Conservation (phyloP, 2,797 vertebrate genomes). For the Sylvilagus floridanus region DNA sequence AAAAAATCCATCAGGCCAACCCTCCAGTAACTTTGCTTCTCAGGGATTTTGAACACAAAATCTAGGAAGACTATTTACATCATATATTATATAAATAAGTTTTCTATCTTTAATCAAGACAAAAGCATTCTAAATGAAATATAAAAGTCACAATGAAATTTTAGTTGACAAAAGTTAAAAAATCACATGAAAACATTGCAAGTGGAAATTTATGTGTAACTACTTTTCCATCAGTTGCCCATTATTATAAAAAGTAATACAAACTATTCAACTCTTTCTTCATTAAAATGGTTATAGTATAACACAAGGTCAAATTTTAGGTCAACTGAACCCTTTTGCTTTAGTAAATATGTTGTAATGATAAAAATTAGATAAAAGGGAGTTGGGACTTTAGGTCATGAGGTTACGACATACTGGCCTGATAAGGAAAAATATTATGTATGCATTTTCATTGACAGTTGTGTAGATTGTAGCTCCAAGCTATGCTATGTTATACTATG, state of each 20-base stretch:
- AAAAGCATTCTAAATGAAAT: neutral
- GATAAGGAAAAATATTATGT: neutral
- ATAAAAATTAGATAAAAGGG: constrained; percentile 72
- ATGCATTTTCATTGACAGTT: neutral
- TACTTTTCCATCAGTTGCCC: neutral
- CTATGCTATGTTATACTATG: neutral
- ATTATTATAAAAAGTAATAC: neutral
- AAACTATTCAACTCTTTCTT: neutral
- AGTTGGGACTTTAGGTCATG: constrained; percentile 14
- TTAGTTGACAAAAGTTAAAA: neutral
- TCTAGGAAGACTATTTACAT: neutral
- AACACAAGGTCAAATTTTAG: constrained; percentile 51
- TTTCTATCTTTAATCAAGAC: neutral
- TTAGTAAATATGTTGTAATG: constrained; percentile 46
- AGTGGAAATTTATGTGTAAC: neutral
- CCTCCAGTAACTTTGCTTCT: neutral
- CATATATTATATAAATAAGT: neutral
- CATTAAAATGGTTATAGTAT: neutral
- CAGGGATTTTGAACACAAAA: neutral
- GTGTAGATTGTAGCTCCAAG: constrained; percentile 32
- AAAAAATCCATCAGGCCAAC: too few species aligned
- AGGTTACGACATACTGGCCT: constrained; percentile 42
- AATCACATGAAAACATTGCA: neutral
- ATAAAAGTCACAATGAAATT: neutral
- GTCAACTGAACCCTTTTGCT: constrained; percentile 15